A percentile compares a stretch with the other conserved stretches of the same genome.
Conservation (phyloP, 2,113 vertebrate species). For the Menidia beryllina region DNA sequence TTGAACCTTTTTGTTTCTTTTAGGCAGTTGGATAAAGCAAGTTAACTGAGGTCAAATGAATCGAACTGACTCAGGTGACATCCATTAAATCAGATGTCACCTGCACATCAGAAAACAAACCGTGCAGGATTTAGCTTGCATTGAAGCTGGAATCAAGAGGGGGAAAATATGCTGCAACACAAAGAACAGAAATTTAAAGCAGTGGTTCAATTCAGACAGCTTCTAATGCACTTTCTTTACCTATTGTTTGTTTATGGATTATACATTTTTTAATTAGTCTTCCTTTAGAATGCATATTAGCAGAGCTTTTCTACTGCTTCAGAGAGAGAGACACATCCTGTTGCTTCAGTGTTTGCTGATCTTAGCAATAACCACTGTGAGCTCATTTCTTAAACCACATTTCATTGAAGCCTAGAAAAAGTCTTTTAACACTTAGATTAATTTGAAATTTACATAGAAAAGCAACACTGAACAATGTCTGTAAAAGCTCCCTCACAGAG, state of each 20-base stretch:
- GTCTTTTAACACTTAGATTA: not conserved
- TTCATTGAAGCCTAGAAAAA: not conserved
- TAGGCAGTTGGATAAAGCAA: not conserved
- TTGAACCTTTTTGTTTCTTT: not conserved
- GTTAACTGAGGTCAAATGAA: not conserved
- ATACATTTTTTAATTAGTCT: not conserved
- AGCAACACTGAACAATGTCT: not conserved
- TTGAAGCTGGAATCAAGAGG: not conserved
- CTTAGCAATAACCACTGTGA: not conserved
- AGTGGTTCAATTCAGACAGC: not conserved
- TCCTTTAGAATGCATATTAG: not conserved
- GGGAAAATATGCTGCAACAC: no score
- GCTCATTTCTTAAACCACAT: not conserved
- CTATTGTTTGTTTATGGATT: slow-evolving; percentile 9
- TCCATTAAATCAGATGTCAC: no score
- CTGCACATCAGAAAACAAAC: no score
- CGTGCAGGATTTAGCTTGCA: not conserved
- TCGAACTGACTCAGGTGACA: not conserved
- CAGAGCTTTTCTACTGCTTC: not conserved
- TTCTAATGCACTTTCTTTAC: not conserved
- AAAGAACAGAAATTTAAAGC: not conserved
- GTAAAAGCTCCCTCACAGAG: not conserved
- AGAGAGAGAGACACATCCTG: not conserved
- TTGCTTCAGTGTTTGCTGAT: not conserved
- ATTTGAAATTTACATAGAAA: not conserved